A percentile compares a stretch with the other conserved stretches of the same genome.
phyloP scores from a whole-genome alignment of 2,113 vertebrate species.

The Passer montanus region DNA sequence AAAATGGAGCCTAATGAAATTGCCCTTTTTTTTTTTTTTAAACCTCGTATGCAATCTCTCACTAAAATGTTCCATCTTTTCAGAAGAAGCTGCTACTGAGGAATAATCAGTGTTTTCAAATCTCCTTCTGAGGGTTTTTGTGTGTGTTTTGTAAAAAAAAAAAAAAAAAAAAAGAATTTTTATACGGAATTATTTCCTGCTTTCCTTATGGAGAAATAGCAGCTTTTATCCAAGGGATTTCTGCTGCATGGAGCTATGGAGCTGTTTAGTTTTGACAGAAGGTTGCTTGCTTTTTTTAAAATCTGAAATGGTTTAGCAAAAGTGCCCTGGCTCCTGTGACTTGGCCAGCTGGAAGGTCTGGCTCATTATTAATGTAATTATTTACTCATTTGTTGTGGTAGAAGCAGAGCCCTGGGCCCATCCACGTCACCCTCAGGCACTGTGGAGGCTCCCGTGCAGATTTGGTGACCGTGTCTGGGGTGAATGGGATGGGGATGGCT shows the following conservation, averaged over 20 bases:
- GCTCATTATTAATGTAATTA: neutral
- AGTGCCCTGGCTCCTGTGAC: neutral
- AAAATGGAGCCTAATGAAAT: neutral
- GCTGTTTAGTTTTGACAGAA: neutral
- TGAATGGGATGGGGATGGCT: neutral
- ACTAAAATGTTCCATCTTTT: neutral
- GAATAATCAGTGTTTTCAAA: neutral
- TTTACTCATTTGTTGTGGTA: neutral
- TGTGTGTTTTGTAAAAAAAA: neutral
- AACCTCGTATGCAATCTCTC: neutral
- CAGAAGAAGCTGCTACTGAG: neutral
- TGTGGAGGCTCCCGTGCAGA: rapidly evolving
- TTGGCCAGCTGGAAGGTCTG: neutral
- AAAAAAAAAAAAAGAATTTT: neutral
- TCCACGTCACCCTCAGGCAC: rapidly evolving
- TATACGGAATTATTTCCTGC: neutral
- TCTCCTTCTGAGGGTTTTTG: neutral
- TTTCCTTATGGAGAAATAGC: neutral
- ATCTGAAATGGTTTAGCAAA: neutral
- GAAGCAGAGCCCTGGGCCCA: neutral
- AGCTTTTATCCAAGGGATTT: neutral
- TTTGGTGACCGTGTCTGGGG: rapidly evolving
- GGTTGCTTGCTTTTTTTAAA: neutral
- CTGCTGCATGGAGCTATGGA: neutral
- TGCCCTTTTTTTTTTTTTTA: neutral